phyloP scores from a whole-genome alignment of 2,888 invertebrate species.

The Plagodis dolabraria region DNA sequence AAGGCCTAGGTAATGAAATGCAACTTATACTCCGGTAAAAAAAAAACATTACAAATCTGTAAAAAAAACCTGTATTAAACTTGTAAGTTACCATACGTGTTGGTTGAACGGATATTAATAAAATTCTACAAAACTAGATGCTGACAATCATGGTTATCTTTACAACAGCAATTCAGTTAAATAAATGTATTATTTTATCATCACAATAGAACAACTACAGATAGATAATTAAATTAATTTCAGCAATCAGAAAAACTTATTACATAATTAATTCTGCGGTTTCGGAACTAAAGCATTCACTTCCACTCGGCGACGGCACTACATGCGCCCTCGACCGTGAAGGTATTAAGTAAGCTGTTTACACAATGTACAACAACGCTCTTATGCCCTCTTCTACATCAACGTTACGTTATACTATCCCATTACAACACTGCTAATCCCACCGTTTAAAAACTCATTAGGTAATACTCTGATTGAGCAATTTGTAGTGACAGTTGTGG shows the following conservation, averaged over 20 bases:
- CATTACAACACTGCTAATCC: constrained; percentile 24
- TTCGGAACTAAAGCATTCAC: constrained; percentile 70
- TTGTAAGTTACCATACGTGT: no score
- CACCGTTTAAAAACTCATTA: constrained; percentile 26
- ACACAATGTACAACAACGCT: constrained; percentile 42
- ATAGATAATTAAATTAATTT: constrained; percentile 13
- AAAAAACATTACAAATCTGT: no score
- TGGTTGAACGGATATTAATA: no score
- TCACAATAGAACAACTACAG: constrained; percentile 7
- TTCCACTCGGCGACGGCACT: constrained; percentile 52
- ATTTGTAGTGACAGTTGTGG: constrained; percentile 6
- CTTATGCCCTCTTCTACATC: constrained; percentile 32
- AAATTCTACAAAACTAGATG: not conserved
- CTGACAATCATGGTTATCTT: not conserved
- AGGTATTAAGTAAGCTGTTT: constrained; percentile 57
- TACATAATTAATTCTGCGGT: constrained; percentile 52
- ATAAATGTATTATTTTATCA: constrained; percentile 8
- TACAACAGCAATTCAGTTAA: not conserved
- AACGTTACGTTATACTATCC: constrained; percentile 25
- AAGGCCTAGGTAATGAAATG: no score
- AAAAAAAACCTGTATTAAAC: no score
- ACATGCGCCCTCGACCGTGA: constrained; percentile 59
- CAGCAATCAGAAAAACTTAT: constrained; percentile 32
- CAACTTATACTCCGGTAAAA: no score
- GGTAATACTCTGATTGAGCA: constrained; percentile 16